Evolutionary conservation across 2,113 vertebrate genomes (phyloP).

Genomic region (Passer montanus): DNA sequence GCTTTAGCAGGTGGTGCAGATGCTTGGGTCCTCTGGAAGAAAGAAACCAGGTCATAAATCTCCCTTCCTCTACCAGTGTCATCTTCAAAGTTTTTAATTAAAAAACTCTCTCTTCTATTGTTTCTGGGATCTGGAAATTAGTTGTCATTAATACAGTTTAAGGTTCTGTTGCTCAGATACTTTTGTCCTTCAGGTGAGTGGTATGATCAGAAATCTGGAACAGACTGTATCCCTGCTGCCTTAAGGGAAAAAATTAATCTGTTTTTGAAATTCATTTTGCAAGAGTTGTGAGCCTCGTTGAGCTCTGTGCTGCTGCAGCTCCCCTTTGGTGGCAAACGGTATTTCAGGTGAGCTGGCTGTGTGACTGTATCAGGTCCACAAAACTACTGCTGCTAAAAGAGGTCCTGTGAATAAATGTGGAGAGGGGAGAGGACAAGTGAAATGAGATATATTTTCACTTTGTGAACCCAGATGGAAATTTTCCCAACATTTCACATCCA

Average conservation of each 20-base stretch:
- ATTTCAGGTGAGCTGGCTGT: not conserved
- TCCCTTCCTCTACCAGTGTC: not conserved
- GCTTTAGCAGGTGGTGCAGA: not conserved
- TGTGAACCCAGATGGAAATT: not conserved
- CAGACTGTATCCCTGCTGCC: not conserved
- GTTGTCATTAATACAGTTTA: not conserved
- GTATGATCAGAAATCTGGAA: not conserved
- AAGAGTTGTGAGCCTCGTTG: not conserved
- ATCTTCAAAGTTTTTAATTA: constrained; percentile 27
- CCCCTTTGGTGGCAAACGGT: not conserved
- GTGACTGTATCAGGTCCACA: not conserved
- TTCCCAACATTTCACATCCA: not conserved
- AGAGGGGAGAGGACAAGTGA: not conserved
- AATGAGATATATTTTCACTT: not conserved
- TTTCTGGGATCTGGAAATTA: not conserved
- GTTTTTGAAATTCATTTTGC: not conserved
- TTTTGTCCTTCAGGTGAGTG: constrained; percentile 10
- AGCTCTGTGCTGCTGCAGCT: not conserved
- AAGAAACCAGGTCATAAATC: not conserved
- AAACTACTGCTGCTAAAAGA: not conserved
- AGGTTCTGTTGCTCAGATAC: not conserved
- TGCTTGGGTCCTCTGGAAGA: not conserved
- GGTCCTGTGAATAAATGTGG: not conserved
- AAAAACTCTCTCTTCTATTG: not conserved
- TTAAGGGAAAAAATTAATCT: not conserved